phyloP scores from a whole-genome alignment of 2,888 invertebrate species.

The Acanthosepion pharaonis region DNA sequence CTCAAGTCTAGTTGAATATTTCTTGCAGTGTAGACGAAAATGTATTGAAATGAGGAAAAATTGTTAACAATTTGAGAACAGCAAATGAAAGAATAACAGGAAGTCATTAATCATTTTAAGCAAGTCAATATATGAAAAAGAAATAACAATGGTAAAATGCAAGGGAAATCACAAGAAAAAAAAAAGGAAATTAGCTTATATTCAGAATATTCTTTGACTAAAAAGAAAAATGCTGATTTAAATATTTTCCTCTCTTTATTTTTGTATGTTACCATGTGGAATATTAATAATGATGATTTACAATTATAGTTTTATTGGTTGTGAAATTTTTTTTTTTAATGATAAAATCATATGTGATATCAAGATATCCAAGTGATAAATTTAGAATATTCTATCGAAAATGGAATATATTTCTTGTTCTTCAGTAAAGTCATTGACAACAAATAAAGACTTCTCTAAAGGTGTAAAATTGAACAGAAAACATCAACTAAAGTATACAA shows the following conservation, averaged over 20 bases:
- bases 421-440: too few relatives aligned
- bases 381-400: too few relatives aligned
- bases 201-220: neutral
- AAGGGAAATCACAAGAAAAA: neutral
- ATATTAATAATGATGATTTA: neutral
- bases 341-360: too few relatives aligned
- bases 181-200: neutral
- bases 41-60: neutral
- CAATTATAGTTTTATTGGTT: neutral
- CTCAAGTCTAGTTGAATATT: neutral
- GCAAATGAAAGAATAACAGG: neutral
- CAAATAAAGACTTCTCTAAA: too few relatives aligned
- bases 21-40: neutral
- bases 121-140: neutral
- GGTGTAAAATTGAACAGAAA: too few relatives aligned
- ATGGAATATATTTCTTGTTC: too few relatives aligned
- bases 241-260: neutral
- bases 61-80: neutral
- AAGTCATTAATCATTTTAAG: neutral
- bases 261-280: neutral
- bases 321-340: too few relatives aligned
- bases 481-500: too few relatives aligned
- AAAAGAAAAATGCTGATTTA: constrained; percentile 15
- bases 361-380: too few relatives aligned
- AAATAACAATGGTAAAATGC: neutral